A percentile compares a stretch with the other conserved stretches of the same genome.
Evolutionary conservation across 2,888 invertebrate genomes (phyloP).

Genomic region (Nudaria mundana): DNA sequence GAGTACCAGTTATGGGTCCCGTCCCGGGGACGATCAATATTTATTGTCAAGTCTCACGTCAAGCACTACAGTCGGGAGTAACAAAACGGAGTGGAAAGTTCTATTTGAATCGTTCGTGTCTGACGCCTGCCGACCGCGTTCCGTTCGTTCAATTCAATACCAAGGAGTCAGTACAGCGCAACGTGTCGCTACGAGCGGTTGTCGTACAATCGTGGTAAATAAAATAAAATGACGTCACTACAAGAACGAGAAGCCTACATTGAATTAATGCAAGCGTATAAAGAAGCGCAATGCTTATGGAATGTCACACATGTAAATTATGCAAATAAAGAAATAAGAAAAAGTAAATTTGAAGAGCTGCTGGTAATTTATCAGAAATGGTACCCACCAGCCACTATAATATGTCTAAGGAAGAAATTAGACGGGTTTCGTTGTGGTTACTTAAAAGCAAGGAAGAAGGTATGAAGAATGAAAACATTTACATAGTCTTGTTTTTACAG

Average conservation of each 20-base stretch:
- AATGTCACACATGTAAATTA: slow-evolving; percentile 15
- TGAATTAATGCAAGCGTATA: slow-evolving; percentile 19
- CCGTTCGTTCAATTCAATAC: slow-evolving; percentile 6
- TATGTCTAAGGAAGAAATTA: slow-evolving; percentile 24
- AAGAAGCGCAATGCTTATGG: slow-evolving; percentile 22
- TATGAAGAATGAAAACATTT: slow-evolving; percentile 6
- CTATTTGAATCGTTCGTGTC: no score
- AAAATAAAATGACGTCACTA: slow-evolving; percentile 2
- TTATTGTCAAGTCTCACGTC: no score
- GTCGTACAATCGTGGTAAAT: not conserved
- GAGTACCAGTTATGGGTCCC: no score
- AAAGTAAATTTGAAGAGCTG: slow-evolving; percentile 9
- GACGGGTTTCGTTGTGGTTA: slow-evolving; percentile 26
- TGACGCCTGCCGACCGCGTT: no score
- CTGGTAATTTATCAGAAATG: slow-evolving; percentile 16
- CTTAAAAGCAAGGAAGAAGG: slow-evolving; percentile 27
- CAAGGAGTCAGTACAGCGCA: slow-evolving; percentile 1
- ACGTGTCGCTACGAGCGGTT: not conserved
- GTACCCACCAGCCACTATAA: slow-evolving; percentile 11
- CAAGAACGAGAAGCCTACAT: slow-evolving; percentile 13
- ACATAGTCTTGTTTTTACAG: not conserved
- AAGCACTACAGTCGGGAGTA: no score
- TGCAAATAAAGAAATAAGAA: slow-evolving; percentile 13
- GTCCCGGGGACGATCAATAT: no score
- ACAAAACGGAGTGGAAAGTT: no score